Evolutionary conservation across 2,113 vertebrate species (phyloP).

Genomic region (Notiomystis cincta): DNA sequence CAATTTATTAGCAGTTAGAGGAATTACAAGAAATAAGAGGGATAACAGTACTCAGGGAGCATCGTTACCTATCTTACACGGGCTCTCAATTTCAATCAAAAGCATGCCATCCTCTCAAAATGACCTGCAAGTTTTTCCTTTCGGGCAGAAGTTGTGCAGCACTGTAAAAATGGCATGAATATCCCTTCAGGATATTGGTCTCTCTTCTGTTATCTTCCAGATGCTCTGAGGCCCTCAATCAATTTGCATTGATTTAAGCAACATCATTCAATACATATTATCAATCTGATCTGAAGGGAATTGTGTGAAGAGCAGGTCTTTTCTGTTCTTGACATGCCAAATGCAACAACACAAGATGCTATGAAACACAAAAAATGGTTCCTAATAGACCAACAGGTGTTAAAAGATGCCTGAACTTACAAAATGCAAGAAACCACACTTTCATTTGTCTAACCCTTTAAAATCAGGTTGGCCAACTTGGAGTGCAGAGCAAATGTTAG

Average conservation of each 20-base stretch:
- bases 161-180: background rate
- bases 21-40: background rate
- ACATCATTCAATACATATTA: conserved; percentile 52
- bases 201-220: conserved; percentile 43
- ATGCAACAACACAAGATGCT: background rate
- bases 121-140: background rate
- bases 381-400: background rate
- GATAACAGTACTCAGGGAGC: background rate
- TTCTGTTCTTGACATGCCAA: background rate
- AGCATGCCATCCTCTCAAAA: background rate
- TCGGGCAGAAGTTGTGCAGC: background rate
- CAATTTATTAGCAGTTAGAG: background rate
- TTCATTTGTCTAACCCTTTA: background rate
- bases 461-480: background rate
- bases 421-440: background rate
- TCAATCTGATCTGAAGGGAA: conserved; percentile 35
- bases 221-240: conserved; percentile 32
- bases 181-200: conserved; percentile 30
- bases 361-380: background rate
- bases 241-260: conserved; percentile 52
- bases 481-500: background rate
- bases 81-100: background rate
- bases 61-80: background rate
- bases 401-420: background rate
- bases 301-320: background rate